Conservation (phyloP, 2,888 invertebrate species). For the Oscheius sp. region DNA sequence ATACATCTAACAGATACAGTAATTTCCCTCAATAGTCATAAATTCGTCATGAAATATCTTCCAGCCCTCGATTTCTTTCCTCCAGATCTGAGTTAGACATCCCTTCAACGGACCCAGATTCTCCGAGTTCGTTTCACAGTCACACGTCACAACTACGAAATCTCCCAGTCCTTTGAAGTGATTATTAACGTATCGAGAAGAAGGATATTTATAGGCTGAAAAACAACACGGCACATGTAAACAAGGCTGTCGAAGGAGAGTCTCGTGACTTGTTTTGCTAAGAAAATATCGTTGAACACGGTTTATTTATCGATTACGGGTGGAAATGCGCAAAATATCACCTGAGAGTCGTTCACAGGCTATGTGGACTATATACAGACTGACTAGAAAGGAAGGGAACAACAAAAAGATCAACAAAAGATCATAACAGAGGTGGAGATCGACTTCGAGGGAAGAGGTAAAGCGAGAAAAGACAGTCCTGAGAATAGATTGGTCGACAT, state of each 20-base stretch:
- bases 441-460: neutral
- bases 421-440: no score
- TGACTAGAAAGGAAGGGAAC: no score
- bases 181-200: constrained; percentile 21
- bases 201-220: constrained; percentile 19
- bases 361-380: no score
- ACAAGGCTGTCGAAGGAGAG: no score
- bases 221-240: neutral
- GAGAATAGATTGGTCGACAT: no score
- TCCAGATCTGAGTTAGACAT: constrained; percentile 37
- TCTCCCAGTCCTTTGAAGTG: constrained; percentile 35
- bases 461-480: no score
- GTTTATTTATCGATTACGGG: no score
- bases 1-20: constrained; percentile 6
- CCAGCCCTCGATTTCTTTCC: constrained; percentile 32
- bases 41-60: constrained; percentile 40
- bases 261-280: no score
- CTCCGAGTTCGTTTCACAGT: constrained; percentile 35
- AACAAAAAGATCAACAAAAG: no score
- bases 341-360: no score
- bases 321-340: no score
- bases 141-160: constrained; percentile 34
- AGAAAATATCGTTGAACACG: no score
- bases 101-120: constrained; percentile 32
- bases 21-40: constrained; percentile 6